Conservation (phyloP, 2,888 invertebrate genomes). For the Strigamia crassipes region DNA sequence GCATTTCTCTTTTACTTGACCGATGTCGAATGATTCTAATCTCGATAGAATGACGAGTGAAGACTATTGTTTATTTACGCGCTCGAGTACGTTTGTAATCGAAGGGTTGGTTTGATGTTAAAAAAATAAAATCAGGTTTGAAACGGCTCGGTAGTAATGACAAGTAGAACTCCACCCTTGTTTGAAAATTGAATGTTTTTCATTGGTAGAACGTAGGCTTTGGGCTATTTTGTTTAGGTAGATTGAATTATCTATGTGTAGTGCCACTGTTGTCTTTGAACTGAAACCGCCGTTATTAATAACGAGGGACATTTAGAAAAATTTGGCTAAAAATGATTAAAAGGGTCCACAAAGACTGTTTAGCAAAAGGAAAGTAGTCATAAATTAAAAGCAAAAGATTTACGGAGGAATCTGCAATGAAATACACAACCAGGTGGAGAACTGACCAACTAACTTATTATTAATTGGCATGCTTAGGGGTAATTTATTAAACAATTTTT, state of each 20-base stretch:
- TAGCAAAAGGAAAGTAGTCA: background rate
- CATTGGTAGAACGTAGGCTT: constrained; percentile 29
- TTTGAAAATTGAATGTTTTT: constrained; percentile 39
- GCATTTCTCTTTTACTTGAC: no score
- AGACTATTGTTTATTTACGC: background rate
- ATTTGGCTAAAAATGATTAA: constrained; percentile 28
- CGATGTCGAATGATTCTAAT: no score
- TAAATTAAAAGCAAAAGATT: constrained; percentile 17
- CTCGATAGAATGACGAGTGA: background rate
- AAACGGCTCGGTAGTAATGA: constrained; percentile 19
- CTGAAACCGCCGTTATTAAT: constrained; percentile 26
- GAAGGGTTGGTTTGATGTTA: constrained; percentile 13
- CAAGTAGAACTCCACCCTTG: constrained; percentile 35
- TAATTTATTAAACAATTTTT: constrained; percentile 32
- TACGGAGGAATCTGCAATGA: background rate
- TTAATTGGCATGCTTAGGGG: constrained; percentile 31
- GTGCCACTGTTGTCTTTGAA: constrained; percentile 42
- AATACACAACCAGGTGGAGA: constrained; percentile 32
- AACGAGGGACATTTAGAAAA: constrained; percentile 38
- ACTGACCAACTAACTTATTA: constrained; percentile 39
- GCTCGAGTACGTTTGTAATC: background rate
- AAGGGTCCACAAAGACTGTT: background rate
- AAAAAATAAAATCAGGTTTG: background rate
- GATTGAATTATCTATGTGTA: constrained; percentile 32
- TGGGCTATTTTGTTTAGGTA: constrained; percentile 39